Conservation (phyloP, 2,888 invertebrate species). For the Tenthredo mesomela region DNA sequence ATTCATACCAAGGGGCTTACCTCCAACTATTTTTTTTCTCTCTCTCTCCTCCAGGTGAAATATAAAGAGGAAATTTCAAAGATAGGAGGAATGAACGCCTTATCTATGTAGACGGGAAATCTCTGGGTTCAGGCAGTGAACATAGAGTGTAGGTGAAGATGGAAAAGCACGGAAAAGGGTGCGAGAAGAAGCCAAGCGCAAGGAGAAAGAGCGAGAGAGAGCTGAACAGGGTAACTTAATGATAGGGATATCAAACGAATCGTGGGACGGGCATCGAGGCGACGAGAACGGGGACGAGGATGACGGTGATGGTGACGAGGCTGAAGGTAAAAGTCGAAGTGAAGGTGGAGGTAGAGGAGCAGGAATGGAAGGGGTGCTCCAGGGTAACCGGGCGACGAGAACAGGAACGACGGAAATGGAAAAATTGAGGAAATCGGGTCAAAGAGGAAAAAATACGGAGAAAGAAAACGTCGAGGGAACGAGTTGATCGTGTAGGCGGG, state of each 20-base stretch:
- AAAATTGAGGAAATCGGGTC: conserved; percentile 52
- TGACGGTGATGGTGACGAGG: conserved; percentile 1
- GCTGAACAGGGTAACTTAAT: conserved; percentile 46
- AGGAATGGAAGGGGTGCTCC: conserved; percentile 1
- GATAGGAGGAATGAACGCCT: conserved; percentile 17
- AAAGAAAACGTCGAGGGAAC: conserved; percentile 35
- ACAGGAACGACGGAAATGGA: conserved; percentile 48
- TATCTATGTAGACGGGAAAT: conserved; percentile 32
- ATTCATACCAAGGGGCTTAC: background rate
- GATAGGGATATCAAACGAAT: conserved; percentile 52
- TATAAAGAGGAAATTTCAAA: conserved; percentile 3
- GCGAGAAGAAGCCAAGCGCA: background rate
- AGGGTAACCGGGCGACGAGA: conserved; percentile 2
- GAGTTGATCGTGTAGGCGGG: conserved; percentile 40
- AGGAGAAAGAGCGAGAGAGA: background rate
- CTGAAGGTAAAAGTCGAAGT: conserved; percentile 6
- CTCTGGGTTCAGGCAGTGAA: conserved; percentile 32
- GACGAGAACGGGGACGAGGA: conserved; percentile 13
- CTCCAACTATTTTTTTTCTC: background rate
- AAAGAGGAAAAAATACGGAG: conserved; percentile 42
- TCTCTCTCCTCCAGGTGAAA: conserved; percentile 15
- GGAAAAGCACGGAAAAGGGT: background rate
- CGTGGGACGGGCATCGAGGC: conserved; percentile 26
- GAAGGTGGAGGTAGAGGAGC: background rate
- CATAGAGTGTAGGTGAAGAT: conserved; percentile 30